Evolutionary conservation across 64 coral and sea anemone genomes (phyloP), one percentile per base, ranked within the genome.

Genomic region (Stylophora pistillata): DNA sequence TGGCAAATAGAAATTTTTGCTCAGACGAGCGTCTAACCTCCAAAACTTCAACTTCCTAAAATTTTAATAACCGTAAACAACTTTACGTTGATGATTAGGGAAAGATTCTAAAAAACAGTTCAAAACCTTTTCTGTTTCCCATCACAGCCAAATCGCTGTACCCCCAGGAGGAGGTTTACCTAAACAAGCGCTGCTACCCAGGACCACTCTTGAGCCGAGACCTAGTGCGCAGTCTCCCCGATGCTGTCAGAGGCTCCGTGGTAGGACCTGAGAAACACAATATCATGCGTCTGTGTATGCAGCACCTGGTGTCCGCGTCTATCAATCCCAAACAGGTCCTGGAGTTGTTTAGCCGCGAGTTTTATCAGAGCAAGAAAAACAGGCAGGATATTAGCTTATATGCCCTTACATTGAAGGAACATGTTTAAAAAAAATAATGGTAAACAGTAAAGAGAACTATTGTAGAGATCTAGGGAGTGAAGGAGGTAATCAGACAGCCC

Each of bases 301-400:
- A 98, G 73, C 92, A 94, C 78, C 82, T 98, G n/a, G 95, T 98
- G 58, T 98, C 95, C 12, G 88, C 90, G 15, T 92, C 95, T 18
- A 61, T 92, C 58, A 98, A 94, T 31, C 95, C 95, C 18, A 98
- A 98, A 72, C 95, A 98, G 56, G 95, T 98, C 12, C 82, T 98
- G 14, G 95, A 98, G 64, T 77, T 98, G 20, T 98, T 98, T 64
- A 94, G 92, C 71, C 92, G 95, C 27, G 95, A 98, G 53, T 98
- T 98, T 60, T 98, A 98, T 56, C 95, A 98, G 89, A 98, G 94
- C 61, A 98, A 98, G 76, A 98, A 98, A 85, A 98, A 98, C 58
- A 98, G 80, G 80, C 69, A 70, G 13, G 31, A 82, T 21, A 15
- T n/a, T n/a, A n/a, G 7, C 37, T 47, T 47, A 47, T 47, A 47